Percentiles rank a stretch among this genome's conserved stretches.
Evolutionary conservation across 2,888 invertebrate genomes (phyloP).

Genomic region (Dendrolimus houi): DNA sequence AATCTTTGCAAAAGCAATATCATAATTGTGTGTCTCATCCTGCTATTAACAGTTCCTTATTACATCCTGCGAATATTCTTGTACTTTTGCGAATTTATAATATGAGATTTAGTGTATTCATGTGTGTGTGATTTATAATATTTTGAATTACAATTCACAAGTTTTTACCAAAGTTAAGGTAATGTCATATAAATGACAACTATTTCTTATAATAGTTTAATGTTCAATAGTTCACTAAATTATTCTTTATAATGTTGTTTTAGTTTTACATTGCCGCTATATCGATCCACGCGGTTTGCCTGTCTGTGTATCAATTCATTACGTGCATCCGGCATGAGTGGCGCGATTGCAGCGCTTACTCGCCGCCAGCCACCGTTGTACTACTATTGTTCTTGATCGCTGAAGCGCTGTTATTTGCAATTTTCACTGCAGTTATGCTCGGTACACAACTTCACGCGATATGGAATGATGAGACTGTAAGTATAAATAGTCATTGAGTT

Average conservation of each 20-base stretch:
- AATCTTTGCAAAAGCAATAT: too few relatives aligned
- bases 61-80: too few relatives aligned
- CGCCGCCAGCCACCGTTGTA: slow-evolving; percentile 97
- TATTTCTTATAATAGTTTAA: not conserved
- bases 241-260: slow-evolving; percentile 21
- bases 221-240: not conserved
- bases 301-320: slow-evolving; percentile 95
- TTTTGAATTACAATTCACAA: too few relatives aligned
- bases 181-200: not conserved
- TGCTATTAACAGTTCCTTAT: too few relatives aligned
- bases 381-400: slow-evolving; percentile 93
- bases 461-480: slow-evolving; percentile 98
- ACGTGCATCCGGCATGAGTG: slow-evolving; percentile 95
- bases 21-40: too few relatives aligned
- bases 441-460: slow-evolving; percentile 97
- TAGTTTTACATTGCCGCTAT: slow-evolving; percentile 99
- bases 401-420: slow-evolving; percentile 96
- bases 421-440: slow-evolving; percentile 98
- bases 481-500: slow-evolving; percentile 16
- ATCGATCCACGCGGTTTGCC: slow-evolving; percentile 93
- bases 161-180: too few relatives aligned
- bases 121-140: too few relatives aligned
- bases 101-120: too few relatives aligned
- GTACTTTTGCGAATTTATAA: too few relatives aligned
- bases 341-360: slow-evolving; percentile 94